These are phyloP conservation scores for Carcinoscorpius rotundicauda DNA, from an alignment of 1,140 invertebrate species.

Conservation along the genomic window DNA sequence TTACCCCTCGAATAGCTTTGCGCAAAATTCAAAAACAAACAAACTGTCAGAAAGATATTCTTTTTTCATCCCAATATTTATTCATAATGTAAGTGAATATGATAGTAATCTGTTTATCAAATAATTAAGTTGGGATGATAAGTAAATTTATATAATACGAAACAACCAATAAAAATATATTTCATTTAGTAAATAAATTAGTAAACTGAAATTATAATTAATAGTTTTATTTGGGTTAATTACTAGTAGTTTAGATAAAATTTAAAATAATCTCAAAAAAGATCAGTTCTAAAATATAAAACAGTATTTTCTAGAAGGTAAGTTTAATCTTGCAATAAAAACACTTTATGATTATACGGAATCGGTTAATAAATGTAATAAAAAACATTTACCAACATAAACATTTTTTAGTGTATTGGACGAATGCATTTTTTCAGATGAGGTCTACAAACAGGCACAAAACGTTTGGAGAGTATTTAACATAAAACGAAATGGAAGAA, in stretches of 20 bases:
- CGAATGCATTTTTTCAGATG: not conserved
- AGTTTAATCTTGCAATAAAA: constrained; percentile 2
- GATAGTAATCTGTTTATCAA: constrained; percentile 31
- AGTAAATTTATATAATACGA: constrained; percentile 29
- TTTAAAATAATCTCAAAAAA: no score
- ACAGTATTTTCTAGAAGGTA: not conserved
- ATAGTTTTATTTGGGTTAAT: no score
- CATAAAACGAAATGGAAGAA: constrained; percentile 3
- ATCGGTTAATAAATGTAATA: no score
- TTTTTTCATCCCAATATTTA: constrained; percentile 21
- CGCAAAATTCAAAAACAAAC: no score
- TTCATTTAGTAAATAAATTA: constrained; percentile 3
- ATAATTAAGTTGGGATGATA: constrained; percentile 24
- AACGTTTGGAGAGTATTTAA: constrained; percentile 25
- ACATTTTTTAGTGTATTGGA: no score
- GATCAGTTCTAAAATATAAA: not conserved
- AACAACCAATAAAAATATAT: constrained; percentile 30
- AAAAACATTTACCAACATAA: no score
- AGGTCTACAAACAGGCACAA: constrained; percentile 8
- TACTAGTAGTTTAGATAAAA: no score
- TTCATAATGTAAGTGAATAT: constrained; percentile 34
- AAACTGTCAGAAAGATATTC: no score
- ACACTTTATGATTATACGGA: not conserved
- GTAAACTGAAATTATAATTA: not conserved
- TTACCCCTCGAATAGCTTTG: no score